Percentiles rank a stretch among this genome's conserved stretches.
Conservation (phyloP, 92 coral and sea anemone genomes). For the Epizoanthus stellaris region DNA sequence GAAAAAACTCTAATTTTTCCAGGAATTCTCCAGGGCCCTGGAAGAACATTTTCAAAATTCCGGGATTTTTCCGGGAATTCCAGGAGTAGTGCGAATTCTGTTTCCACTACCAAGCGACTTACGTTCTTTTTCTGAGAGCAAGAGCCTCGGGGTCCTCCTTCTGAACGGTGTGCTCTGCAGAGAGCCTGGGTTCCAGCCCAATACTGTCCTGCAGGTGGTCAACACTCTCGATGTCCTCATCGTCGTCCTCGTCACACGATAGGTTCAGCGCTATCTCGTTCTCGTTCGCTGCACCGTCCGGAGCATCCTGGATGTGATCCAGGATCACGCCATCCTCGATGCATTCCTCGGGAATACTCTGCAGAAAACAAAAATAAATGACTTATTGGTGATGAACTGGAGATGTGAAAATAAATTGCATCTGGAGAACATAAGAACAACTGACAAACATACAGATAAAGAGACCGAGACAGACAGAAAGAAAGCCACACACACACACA, state of each 20-base stretch:
- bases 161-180: conserved; percentile 45
- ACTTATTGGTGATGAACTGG: too few relatives aligned
- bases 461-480: too few relatives aligned
- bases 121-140: conserved; percentile 98
- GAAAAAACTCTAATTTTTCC: too few relatives aligned
- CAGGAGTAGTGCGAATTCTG: too few relatives aligned
- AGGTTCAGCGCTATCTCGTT: conserved; percentile 41
- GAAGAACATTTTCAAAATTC: too few relatives aligned
- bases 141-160: conserved; percentile 92
- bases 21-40: too few relatives aligned
- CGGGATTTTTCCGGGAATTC: too few relatives aligned
- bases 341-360: conserved; percentile 89
- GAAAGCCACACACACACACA: too few relatives aligned
- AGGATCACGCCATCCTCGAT: conserved; percentile 52
- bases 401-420: too few relatives aligned
- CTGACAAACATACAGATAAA: not conserved
- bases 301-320: conserved; percentile 41
- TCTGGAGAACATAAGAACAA: not conserved
- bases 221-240: conserved; percentile 66
- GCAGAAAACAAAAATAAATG: not conserved
- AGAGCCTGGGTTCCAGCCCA: conserved; percentile 47
- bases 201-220: conserved; percentile 55
- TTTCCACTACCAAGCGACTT: conserved; percentile 38
- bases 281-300: conserved; percentile 45
- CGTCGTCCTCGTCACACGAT: conserved; percentile 56